Conservation (phyloP, 2,797 vertebrate species). For the Hyperoplus lanceolatus region DNA sequence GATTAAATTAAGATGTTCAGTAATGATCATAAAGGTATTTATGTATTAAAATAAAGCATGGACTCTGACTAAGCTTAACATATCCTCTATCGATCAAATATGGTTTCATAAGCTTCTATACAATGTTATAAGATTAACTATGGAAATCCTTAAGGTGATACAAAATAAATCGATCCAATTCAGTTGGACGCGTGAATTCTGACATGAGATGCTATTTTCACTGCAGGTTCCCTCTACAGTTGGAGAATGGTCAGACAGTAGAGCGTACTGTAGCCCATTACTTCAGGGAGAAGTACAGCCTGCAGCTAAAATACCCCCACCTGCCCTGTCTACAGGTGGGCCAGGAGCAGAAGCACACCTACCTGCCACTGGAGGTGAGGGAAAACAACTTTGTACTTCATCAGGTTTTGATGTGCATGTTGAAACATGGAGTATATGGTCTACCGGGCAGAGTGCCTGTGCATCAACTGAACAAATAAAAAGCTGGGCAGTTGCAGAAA, state of each 20-base stretch:
- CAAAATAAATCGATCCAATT: not conserved
- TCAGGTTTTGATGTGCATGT: not conserved
- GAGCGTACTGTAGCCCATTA: conserved; percentile 99
- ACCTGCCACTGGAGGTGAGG: conserved; percentile 98
- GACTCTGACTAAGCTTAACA: not conserved
- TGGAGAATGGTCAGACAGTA: conserved; percentile 98
- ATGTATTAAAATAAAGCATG: too few relatives aligned
- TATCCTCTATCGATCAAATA: not conserved
- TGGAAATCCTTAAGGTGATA: not conserved
- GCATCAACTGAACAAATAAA: not conserved
- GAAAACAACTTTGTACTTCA: not conserved
- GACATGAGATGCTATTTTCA: not conserved
- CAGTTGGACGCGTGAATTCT: not conserved
- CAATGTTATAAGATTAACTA: not conserved
- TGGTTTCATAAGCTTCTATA: not conserved
- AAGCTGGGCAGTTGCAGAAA: not conserved
- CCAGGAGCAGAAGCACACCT: conserved; percentile 99
- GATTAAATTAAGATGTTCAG: too few relatives aligned
- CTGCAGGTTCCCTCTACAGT: conserved; percentile 94
- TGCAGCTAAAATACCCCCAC: conserved; percentile 98
- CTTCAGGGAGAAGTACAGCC: conserved; percentile 99
- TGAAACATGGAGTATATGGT: not conserved
- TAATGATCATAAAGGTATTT: too few relatives aligned
- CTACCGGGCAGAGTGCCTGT: not conserved
- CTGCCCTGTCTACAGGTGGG: conserved; percentile 99